Conservation (phyloP, 64 coral and sea anemone species). For the Orbicella faveolata region DNA sequence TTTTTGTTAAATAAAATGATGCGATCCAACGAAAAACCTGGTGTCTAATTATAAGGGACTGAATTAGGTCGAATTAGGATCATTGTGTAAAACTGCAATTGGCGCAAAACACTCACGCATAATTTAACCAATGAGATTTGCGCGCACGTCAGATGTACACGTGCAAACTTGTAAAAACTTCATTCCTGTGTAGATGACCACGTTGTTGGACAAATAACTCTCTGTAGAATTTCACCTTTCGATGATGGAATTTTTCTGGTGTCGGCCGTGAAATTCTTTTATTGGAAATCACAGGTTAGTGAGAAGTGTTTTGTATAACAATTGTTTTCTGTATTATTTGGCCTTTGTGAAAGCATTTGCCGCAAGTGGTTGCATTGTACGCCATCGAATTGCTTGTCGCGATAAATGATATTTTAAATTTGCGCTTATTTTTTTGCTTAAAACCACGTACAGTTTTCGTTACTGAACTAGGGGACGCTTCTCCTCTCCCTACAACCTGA, state of each 20-base stretch:
- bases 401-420: no score
- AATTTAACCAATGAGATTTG: background rate
- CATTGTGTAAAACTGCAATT: no score
- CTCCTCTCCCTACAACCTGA: no score
- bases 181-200: background rate
- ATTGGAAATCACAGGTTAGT: slow-evolving; percentile 3
- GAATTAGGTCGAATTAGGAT: no score
- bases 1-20: background rate
- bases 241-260: background rate
- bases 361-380: no score
- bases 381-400: no score
- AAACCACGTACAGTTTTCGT: no score
- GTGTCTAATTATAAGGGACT: no score
- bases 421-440: no score
- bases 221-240: background rate
- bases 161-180: background rate
- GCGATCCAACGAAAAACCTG: background rate
- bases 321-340: background rate
- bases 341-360: background rate
- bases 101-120: no score
- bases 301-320: background rate
- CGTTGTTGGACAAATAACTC: background rate
- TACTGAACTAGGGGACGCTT: no score
- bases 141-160: background rate
- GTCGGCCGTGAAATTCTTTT: background rate